Evolutionary conservation across 2,888 invertebrate species (phyloP).

Genomic region (Spodoptera picta): DNA sequence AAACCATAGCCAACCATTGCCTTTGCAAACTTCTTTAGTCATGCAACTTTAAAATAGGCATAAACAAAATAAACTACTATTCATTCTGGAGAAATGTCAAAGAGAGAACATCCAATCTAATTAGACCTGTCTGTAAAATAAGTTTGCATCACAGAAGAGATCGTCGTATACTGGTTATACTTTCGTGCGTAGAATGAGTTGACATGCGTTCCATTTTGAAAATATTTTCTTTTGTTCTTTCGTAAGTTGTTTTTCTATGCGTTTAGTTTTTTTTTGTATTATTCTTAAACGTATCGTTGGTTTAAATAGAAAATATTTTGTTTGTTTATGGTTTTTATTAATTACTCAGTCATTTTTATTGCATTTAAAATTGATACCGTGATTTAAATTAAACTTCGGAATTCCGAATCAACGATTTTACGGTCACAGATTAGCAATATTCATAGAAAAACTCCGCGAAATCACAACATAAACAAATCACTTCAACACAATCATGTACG

Average conservation of each 20-base stretch:
- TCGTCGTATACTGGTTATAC: constrained; percentile 58
- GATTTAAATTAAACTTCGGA: neutral
- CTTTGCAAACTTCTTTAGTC: constrained; percentile 34
- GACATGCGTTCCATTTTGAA: constrained; percentile 69
- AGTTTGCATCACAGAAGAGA: constrained; percentile 34
- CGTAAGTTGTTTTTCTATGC: neutral
- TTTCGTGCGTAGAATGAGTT: constrained; percentile 68
- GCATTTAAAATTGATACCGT: no score
- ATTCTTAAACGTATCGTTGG: no score
- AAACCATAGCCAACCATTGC: constrained; percentile 8
- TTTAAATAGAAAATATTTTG: neutral
- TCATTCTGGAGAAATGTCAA: constrained; percentile 51
- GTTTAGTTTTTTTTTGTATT: neutral
- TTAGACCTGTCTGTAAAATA: constrained; percentile 37
- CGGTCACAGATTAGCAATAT: neutral
- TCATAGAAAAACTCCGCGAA: constrained; percentile 18
- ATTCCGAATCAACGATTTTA: constrained; percentile 2
- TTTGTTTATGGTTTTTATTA: no score
- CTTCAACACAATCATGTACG: constrained; percentile 25
- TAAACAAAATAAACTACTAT: constrained; percentile 54
- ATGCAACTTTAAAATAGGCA: constrained; percentile 44
- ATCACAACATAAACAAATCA: constrained; percentile 44
- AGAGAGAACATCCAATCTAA: constrained; percentile 48
- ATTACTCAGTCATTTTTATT: no score
- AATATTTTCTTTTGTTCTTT: constrained; percentile 55